These are phyloP conservation scores for Euura saliciscinereae DNA, from an alignment of 1,140 invertebrate species.

Conservation along the genomic window DNA sequence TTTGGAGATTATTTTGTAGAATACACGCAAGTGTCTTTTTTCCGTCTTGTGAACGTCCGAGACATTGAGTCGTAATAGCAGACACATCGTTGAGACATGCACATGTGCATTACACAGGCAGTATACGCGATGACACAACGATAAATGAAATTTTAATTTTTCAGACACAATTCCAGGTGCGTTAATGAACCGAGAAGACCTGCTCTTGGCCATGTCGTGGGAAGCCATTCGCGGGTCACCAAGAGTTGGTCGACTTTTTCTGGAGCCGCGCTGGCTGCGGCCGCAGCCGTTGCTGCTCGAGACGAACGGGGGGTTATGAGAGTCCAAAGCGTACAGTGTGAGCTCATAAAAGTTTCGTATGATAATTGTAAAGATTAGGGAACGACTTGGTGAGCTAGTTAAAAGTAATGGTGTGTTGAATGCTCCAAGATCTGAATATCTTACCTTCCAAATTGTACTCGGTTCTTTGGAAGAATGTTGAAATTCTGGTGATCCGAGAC, in stretches of 20 bases:
- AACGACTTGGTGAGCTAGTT: slow-evolving; percentile 34
- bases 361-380: slow-evolving; percentile 56
- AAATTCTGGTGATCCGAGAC: neutral
- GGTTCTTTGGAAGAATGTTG: slow-evolving; percentile 4
- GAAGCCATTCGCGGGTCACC: slow-evolving; percentile 52
- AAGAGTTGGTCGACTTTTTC: slow-evolving; percentile 29
- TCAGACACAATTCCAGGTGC: slow-evolving; percentile 6
- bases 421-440: slow-evolving; percentile 7
- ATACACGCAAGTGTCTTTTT: no score
- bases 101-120: neutral
- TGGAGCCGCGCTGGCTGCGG: no score
- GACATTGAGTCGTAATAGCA: no score
- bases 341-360: slow-evolving; percentile 23
- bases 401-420: slow-evolving; percentile 39
- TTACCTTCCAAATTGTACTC: slow-evolving; percentile 4
- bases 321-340: neutral
- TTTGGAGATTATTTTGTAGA: no score
- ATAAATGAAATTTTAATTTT: slow-evolving; percentile 10
- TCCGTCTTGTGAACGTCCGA: no score
- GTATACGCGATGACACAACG: slow-evolving; percentile 1
- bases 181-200: slow-evolving; percentile 41
- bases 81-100: no score
- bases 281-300: neutral
- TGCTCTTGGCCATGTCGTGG: slow-evolving; percentile 42
- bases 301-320: slow-evolving; percentile 8